Percentiles rank a stretch among this genome's conserved stretches.
Evolutionary conservation across 2,113 vertebrate genomes (phyloP).

Genomic region (Lamprologus sp.): DNA sequence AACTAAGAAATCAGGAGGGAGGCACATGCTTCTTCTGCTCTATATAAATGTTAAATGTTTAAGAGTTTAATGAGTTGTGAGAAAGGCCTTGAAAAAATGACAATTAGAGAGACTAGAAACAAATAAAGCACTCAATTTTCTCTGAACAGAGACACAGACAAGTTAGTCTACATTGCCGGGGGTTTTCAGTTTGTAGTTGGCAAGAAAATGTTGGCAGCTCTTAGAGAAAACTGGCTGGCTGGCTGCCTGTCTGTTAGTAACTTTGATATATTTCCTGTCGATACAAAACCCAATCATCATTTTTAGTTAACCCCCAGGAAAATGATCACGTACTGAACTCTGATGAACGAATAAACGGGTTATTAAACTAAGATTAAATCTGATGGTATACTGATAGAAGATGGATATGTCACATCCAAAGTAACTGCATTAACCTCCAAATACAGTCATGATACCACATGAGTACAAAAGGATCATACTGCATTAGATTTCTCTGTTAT

Average conservation of each 20-base stretch:
- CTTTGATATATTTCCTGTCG: neutral
- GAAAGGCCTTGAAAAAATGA: neutral
- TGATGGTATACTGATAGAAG: neutral
- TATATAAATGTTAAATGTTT: neutral
- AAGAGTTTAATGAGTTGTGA: neutral
- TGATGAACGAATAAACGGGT: neutral
- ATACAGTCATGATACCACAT: neutral
- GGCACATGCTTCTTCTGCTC: neutral
- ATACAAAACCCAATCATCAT: neutral
- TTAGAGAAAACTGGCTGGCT: neutral
- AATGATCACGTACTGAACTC: neutral
- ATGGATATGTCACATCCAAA: neutral
- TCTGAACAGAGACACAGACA: neutral
- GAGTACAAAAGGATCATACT: neutral
- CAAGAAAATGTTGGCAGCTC: neutral
- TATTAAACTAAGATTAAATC: conserved; percentile 13
- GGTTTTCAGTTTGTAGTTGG: neutral
- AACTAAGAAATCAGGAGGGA: neutral
- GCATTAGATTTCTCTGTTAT: neutral
- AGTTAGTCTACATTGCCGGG: neutral
- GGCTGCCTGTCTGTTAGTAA: neutral
- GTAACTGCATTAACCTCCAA: neutral
- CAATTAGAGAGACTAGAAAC: neutral
- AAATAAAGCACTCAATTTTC: neutral
- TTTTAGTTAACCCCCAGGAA: neutral